Conservation (phyloP, 2,888 invertebrate species). For the Ptilodon capucinus region DNA sequence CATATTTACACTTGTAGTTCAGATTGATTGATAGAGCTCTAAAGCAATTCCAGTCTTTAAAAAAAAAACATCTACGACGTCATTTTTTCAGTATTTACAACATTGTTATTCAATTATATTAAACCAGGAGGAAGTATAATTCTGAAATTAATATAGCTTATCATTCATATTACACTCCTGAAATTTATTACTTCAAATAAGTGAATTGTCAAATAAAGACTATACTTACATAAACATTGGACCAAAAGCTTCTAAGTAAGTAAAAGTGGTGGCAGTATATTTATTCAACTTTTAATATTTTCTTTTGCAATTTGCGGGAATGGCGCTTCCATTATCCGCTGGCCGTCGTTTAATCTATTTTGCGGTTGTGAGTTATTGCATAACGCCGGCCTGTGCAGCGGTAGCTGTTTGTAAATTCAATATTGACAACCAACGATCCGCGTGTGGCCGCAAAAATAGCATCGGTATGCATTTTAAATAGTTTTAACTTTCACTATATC, state of each 20-base stretch:
- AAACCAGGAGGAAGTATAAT: too few relatives aligned
- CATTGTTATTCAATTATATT: too few relatives aligned
- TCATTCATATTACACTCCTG: too few relatives aligned
- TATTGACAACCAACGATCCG: not conserved
- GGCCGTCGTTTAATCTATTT: constrained; percentile 1
- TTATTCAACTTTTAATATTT: constrained; percentile 1
- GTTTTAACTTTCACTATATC: too few relatives aligned
- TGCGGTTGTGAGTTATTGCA: constrained; percentile 1
- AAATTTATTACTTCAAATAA: too few relatives aligned
- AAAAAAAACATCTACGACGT: too few relatives aligned
- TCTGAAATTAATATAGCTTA: too few relatives aligned
- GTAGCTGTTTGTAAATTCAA: not conserved
- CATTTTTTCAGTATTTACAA: too few relatives aligned
- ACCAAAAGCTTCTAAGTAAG: constrained; percentile 1
- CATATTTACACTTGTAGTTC: too few relatives aligned
- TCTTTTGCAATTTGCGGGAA: constrained; percentile 1
- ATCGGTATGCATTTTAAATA: not conserved
- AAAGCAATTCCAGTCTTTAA: too few relatives aligned
- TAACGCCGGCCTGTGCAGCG: not conserved
- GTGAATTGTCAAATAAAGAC: too few relatives aligned
- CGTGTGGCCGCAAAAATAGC: not conserved
- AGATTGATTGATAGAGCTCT: too few relatives aligned
- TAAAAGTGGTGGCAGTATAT: constrained; percentile 7
- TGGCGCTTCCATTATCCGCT: not conserved
- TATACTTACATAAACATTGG: not conserved